Evolutionary conservation across 2,113 vertebrate species (phyloP).

Genomic region (Amphiprion percula): DNA sequence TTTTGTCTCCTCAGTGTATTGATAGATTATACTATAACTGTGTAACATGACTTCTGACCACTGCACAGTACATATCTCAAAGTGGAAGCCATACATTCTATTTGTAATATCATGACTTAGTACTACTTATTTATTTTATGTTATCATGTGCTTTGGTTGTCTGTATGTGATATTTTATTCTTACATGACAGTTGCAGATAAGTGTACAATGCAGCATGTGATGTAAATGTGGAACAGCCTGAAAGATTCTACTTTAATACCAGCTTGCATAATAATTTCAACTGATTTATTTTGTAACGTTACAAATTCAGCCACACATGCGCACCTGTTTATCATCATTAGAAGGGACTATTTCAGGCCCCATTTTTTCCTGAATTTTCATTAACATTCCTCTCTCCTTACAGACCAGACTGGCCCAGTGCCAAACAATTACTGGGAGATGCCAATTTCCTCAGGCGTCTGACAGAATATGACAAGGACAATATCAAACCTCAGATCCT

Average conservation of each 20-base stretch:
- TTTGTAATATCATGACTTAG: neutral
- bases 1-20: neutral
- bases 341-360: neutral
- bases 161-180: neutral
- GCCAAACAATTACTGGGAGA: conserved; percentile 90
- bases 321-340: neutral
- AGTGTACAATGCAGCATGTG: neutral
- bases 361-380: neutral
- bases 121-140: neutral
- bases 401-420: conserved; percentile 87
- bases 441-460: conserved; percentile 86
- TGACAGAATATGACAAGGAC: conserved; percentile 88
- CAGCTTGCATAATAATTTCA: neutral
- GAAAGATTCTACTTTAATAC: neutral
- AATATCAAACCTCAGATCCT: conserved; percentile 87
- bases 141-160: neutral
- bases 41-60: neutral
- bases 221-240: neutral
- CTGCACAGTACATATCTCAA: neutral
- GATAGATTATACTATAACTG: neutral
- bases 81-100: neutral
- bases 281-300: neutral
- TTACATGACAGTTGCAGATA: neutral
- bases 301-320: conserved; percentile 1
- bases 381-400: conserved; percentile 27